Evolutionary conservation across 2,113 vertebrate species (phyloP).

Genomic region (Mixornis gularis): DNA sequence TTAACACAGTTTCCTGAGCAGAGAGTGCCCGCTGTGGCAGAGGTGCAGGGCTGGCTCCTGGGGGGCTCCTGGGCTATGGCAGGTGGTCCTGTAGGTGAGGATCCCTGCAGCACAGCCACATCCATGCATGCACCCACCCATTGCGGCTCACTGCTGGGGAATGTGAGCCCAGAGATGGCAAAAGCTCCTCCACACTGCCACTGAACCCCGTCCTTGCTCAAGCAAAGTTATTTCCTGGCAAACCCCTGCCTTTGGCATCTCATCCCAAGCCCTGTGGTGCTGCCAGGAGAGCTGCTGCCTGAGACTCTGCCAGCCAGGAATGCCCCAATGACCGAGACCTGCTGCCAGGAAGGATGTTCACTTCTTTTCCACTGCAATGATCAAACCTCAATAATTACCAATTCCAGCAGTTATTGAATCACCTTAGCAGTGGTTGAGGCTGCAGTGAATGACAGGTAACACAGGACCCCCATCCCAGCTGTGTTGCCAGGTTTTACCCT

Average conservation of each 20-base stretch:
- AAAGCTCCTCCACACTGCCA: background rate
- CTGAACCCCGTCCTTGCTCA: background rate
- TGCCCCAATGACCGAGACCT: background rate
- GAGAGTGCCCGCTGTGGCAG: background rate
- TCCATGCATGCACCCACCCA: rapidly evolving
- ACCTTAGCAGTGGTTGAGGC: background rate
- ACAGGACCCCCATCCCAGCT: background rate
- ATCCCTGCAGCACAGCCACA: rapidly evolving
- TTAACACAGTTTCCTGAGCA: background rate
- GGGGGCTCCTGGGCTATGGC: background rate
- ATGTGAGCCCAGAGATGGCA: background rate
- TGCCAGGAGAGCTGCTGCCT: background rate
- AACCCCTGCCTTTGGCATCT: background rate
- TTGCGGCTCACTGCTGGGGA: background rate
- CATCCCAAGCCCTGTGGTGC: background rate
- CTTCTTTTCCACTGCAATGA: background rate
- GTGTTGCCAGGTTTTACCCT: background rate
- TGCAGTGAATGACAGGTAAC: background rate
- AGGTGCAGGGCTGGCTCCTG: background rate
- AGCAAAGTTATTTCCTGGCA: background rate
- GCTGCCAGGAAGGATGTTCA: background rate
- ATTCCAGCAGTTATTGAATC: background rate
- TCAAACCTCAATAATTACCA: background rate
- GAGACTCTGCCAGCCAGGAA: background rate
- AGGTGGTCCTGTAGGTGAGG: background rate